Evolutionary conservation across 2,113 vertebrate species (phyloP).

Genomic region (Mirza zaza): DNA sequence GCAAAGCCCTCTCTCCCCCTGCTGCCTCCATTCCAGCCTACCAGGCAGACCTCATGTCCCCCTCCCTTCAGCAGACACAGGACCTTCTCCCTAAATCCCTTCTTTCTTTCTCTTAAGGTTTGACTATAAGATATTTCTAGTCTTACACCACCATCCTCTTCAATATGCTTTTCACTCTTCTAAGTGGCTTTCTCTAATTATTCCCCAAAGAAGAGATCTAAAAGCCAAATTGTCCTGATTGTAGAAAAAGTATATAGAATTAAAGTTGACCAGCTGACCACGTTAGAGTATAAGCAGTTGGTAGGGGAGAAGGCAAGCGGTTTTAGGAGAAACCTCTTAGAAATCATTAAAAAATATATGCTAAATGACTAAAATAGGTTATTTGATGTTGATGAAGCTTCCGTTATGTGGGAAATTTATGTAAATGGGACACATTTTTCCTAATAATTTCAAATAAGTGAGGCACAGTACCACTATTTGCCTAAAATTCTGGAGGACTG

Average conservation of each 20-base stretch:
- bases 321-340: neutral
- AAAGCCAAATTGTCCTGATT: neutral
- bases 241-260: neutral
- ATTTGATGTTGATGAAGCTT: no score
- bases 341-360: neutral
- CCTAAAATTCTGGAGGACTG: neutral
- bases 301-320: neutral
- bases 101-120: neutral
- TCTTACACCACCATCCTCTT: neutral
- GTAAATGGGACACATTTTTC: neutral
- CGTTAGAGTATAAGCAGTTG: rapidly evolving
- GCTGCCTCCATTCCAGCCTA: neutral
- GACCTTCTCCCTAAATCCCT: rapidly evolving
- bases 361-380: neutral
- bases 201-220: neutral
- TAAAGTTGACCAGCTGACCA: neutral
- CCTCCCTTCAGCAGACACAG: neutral
- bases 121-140: neutral
- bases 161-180: neutral
- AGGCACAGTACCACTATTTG: neutral
- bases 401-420: neutral
- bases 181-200: neutral
- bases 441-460: neutral
- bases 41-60: rapidly evolving
- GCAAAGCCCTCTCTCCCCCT: neutral